Conservation (phyloP, 2,888 invertebrate species). For the Yponomeuta plumbellus region DNA sequence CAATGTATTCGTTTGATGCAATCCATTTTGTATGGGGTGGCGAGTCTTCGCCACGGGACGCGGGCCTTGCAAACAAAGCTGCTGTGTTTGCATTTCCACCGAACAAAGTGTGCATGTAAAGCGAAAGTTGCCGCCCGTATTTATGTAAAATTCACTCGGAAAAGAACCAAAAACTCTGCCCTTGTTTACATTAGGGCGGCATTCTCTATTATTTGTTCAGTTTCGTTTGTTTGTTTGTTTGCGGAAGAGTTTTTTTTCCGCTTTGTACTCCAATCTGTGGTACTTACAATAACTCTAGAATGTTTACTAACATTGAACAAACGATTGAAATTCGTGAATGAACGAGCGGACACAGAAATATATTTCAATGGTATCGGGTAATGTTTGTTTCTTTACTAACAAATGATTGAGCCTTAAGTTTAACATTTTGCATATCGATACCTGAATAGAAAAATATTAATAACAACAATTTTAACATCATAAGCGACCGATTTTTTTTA, state of each 20-base stretch:
- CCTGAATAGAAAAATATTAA: too few relatives aligned
- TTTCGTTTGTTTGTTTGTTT: slow-evolving; percentile 3
- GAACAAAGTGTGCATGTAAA: slow-evolving; percentile 44
- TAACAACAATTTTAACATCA: too few relatives aligned
- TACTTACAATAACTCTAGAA: too few relatives aligned
- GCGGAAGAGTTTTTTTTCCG: not conserved
- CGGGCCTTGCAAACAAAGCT: slow-evolving; percentile 43
- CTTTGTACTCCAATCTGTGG: not conserved
- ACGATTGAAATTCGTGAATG: too few relatives aligned
- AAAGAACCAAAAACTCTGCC: slow-evolving; percentile 47
- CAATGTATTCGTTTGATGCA: slow-evolving; percentile 38
- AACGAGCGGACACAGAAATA: too few relatives aligned
- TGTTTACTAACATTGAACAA: too few relatives aligned
- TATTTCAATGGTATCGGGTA: too few relatives aligned
- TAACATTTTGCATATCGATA: too few relatives aligned
- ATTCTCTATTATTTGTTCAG: slow-evolving; percentile 24
- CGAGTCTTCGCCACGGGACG: slow-evolving; percentile 29
- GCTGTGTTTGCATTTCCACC: slow-evolving; percentile 43
- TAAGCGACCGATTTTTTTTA: too few relatives aligned
- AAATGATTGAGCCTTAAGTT: too few relatives aligned
- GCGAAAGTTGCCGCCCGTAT: slow-evolving; percentile 42
- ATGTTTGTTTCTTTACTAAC: too few relatives aligned
- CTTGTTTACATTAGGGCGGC: slow-evolving; percentile 50
- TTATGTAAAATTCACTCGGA: slow-evolving; percentile 51
- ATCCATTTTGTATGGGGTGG: slow-evolving; percentile 35